Evolutionary conservation across 23 tunicate species (phyloP).

Genomic region (Corella eumyota): DNA sequence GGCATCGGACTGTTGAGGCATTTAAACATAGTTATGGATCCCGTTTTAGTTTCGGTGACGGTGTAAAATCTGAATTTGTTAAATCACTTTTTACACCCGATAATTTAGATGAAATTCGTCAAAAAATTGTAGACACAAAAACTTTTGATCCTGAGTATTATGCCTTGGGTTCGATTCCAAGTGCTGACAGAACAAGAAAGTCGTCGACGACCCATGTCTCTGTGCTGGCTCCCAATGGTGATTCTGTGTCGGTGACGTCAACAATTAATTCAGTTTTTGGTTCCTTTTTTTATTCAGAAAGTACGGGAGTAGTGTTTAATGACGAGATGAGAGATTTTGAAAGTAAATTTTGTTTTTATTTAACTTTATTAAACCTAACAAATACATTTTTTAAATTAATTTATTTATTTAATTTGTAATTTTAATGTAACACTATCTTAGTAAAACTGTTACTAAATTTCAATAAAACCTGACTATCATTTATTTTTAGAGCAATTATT

Average conservation of each 20-base stretch:
- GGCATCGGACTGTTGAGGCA: conserved; percentile 76
- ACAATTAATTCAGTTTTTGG: conserved; percentile 55
- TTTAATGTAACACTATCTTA: too few species aligned
- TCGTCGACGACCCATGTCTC: conserved; percentile 70
- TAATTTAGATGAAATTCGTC: not conserved
- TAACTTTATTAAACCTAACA: too few species aligned
- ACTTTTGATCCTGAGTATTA: conserved; percentile 65
- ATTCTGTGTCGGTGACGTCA: conserved; percentile 73
- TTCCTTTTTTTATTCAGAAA: conserved; percentile 37
- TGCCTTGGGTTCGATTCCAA: conserved; percentile 26
- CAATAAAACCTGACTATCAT: too few species aligned
- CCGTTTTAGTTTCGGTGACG: conserved; percentile 27
- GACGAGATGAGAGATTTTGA: conserved; percentile 58
- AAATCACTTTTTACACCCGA: not conserved
- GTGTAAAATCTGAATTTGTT: too few species aligned
- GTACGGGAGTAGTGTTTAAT: conserved; percentile 69
- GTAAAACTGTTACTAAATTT: too few species aligned
- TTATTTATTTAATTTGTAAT: too few species aligned
- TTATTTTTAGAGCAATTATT: too few species aligned
- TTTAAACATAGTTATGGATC: conserved; percentile 68
- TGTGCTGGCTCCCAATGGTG: conserved; percentile 50
- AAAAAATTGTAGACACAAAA: conserved; percentile 27
- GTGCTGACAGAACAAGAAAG: not conserved
- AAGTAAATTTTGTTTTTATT: too few species aligned
- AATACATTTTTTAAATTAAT: too few species aligned